These are phyloP conservation scores for Chloebia gouldiae DNA, from an alignment of 2,113 vertebrate genomes.

Conservation along the genomic window DNA sequence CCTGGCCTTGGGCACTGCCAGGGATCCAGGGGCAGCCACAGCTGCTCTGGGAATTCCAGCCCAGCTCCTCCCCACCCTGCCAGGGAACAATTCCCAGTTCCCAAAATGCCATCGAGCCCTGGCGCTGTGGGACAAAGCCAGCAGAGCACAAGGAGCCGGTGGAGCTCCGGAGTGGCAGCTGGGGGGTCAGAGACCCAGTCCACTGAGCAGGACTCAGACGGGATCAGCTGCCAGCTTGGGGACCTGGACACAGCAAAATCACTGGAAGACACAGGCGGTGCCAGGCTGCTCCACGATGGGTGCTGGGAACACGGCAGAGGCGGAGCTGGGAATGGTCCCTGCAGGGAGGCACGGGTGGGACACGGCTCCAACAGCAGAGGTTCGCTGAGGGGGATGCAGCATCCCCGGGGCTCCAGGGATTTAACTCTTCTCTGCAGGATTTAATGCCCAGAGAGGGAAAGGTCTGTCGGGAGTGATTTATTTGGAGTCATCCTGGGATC, in stretches of 20 bases:
- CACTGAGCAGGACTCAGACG: not conserved
- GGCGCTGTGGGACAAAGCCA: accelerated
- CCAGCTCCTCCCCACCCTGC: not conserved
- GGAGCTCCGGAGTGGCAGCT: not conserved
- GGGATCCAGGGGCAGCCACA: not conserved
- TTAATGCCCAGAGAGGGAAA: not conserved
- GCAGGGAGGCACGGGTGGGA: not conserved
- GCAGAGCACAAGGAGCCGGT: not conserved
- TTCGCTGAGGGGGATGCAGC: not conserved
- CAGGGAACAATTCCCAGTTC: not conserved
- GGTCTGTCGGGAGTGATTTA: not conserved
- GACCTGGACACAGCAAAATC: not conserved
- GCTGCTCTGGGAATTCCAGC: not conserved
- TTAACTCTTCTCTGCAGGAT: not conserved
- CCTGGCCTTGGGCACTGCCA: not conserved
- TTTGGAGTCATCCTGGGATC: not conserved
- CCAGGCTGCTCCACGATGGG: not conserved
- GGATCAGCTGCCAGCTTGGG: not conserved
- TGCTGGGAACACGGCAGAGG: accelerated
- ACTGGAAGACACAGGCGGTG: not conserved
- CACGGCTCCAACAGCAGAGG: accelerated
- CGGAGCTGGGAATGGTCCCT: accelerated
- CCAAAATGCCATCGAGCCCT: accelerated
- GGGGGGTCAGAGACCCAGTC: not conserved
- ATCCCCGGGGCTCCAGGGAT: not conserved